Evolutionary conservation across 2,797 vertebrate genomes (phyloP).

Genomic region (Meriones psammophilus): DNA sequence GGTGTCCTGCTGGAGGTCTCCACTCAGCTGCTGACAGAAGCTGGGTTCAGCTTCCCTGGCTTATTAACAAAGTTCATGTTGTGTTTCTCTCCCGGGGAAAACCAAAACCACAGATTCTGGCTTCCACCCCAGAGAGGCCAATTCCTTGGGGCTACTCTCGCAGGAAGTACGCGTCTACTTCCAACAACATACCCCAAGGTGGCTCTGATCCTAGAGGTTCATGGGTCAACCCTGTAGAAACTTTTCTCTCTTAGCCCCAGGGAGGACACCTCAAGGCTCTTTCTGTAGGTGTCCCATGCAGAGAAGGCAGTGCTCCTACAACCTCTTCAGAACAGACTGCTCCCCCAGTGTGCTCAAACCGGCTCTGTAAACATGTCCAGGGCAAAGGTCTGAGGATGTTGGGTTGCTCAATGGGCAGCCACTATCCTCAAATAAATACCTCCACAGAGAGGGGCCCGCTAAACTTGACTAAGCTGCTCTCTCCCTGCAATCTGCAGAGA

Average conservation of each 20-base stretch:
- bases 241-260: neutral
- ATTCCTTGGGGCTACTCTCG: neutral
- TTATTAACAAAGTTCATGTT: neutral
- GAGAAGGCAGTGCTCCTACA: neutral
- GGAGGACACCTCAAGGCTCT: neutral
- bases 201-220: neutral
- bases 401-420: neutral
- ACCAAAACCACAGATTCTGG: slow-evolving; percentile 6
- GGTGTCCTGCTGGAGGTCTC: neutral
- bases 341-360: neutral
- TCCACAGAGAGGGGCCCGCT: neutral
- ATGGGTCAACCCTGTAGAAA: neutral
- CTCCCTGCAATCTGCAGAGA: neutral
- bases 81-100: neutral
- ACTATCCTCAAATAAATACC: neutral
- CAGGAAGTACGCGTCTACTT: neutral
- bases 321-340: neutral
- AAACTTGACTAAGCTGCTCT: neutral
- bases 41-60: neutral
- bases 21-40: neutral
- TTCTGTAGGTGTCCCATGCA: neutral
- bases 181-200: neutral
- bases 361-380: neutral
- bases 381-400: slow-evolving; percentile 23
- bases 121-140: neutral